Percentiles rank a stretch among this genome's conserved stretches.
Conservation (phyloP, 2,113 vertebrate genomes). For the Coreoperca whiteheadi region DNA sequence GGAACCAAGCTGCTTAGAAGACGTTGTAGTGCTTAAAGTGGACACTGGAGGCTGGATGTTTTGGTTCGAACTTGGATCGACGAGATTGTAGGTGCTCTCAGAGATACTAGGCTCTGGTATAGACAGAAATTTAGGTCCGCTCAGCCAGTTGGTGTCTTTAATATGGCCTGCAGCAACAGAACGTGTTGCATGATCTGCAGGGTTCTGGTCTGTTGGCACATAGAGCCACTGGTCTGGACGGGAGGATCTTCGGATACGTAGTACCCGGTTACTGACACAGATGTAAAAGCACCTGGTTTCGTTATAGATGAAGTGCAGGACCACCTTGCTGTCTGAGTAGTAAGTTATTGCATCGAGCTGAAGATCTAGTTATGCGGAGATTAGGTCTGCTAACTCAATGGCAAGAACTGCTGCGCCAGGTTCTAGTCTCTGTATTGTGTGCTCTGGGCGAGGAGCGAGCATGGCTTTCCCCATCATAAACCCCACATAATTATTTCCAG, state of each 20-base stretch:
- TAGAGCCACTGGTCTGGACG: background rate
- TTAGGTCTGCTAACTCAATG: background rate
- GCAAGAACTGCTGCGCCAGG: slow-evolving; percentile 20
- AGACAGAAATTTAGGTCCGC: background rate
- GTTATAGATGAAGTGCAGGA: slow-evolving; percentile 27
- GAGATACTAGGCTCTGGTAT: background rate
- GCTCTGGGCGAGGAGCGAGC: background rate
- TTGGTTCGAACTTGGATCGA: slow-evolving; percentile 34
- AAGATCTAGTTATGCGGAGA: slow-evolving; percentile 1
- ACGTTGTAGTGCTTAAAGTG: slow-evolving; percentile 10
- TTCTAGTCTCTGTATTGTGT: background rate
- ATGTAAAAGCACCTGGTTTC: slow-evolving; percentile 47
- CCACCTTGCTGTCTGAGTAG: slow-evolving; percentile 43
- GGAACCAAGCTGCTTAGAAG: slow-evolving; percentile 8
- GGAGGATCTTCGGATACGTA: background rate
- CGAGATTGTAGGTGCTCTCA: background rate
- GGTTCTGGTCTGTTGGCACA: background rate
- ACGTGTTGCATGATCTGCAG: background rate
- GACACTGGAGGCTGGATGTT: slow-evolving; percentile 22
- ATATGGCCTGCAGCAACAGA: background rate
- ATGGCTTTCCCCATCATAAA: slow-evolving; percentile 34
- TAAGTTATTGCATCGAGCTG: slow-evolving; percentile 5
- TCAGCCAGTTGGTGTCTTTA: slow-evolving; percentile 32
- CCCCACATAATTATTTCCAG: slow-evolving; percentile 4
- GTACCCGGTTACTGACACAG: slow-evolving; percentile 21